Conservation (phyloP, 2,113 vertebrate genomes). For the Ptilonorhynchus violaceus region DNA sequence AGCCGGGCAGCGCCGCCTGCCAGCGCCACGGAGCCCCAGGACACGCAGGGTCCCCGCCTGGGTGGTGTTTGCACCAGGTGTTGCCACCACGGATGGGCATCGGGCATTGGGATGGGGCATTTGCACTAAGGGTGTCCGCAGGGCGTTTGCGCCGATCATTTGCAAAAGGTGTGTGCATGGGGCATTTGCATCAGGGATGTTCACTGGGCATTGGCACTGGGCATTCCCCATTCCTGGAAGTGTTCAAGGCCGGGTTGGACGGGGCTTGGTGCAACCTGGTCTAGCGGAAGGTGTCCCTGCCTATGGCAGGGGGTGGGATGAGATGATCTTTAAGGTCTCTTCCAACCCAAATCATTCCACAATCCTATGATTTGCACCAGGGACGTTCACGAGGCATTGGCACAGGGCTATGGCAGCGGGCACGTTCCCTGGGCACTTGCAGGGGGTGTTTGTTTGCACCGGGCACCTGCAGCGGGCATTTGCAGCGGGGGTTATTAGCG, state of each 20-base stretch:
- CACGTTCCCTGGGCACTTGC: rapidly evolving
- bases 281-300: background rate
- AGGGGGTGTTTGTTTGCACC: background rate
- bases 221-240: background rate
- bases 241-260: background rate
- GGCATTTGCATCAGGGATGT: background rate
- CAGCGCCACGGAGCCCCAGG: rapidly evolving
- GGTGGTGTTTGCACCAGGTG: background rate
- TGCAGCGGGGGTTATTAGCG: background rate
- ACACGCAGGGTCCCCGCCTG: background rate
- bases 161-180: background rate
- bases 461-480: background rate
- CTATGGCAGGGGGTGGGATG: background rate
- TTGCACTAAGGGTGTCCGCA: rapidly evolving
- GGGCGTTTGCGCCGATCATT: rapidly evolving
- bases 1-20: background rate
- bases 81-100: rapidly evolving
- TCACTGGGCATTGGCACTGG: background rate
- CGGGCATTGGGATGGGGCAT: rapidly evolving
- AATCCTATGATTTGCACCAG: background rate
- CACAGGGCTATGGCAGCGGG: rapidly evolving
- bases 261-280: background rate
- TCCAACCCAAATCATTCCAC: background rate
- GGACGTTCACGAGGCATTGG: rapidly evolving
- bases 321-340: background rate